Base-by-base conservation (phyloP, 1,140 invertebrate species). In the Dolichoris vasculosae region DNA sequence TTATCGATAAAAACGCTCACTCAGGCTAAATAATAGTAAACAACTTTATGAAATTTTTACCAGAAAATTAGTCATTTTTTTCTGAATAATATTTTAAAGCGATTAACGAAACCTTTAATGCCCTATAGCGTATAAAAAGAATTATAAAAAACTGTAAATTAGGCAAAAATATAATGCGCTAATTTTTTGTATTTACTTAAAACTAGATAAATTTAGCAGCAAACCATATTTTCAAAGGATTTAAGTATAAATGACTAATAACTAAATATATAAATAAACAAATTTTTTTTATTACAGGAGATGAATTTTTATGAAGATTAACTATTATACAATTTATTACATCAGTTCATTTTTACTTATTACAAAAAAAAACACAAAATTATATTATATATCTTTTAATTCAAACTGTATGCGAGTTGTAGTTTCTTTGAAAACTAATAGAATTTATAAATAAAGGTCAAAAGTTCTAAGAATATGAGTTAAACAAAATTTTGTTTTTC, bases 261-360 rank as follows among this genome's bases (percentile, higher is more conserved):
- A 84, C 30, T 81, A 85, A 80, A 64, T 75, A 26, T 86, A 83
- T 87, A 88, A 90, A 89, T 89, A 91, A 85, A 90, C 87, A 90
- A 89, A 89, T 89, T 89, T 77, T n/a, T 88, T 91, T 91, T 91
- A 91, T 91, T 91, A 86, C 85, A 90, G 86, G 84, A 89, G 83
- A 67, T 73, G 38, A 87, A 88, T 88, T 88, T 89, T 86, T 87
- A 87, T 87, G 26, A 86, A 89, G 86, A 89, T 88, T 76, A 89
- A 83, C 87, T 90, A 88, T 89, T 88, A 81, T 88, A 90, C 89
- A 89, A 71, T 85, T 46, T 81, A 63, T 87, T 83, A 88, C 83
- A 87, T 86, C 59, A 86, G 80, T 86, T 78, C 82, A 80, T 82
- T 80, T 76, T 48, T 43, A 4, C 30, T 73, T 13, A 73, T 35